These are phyloP conservation scores for Atethmia centrago DNA, from an alignment of 2,888 invertebrate genomes.

Conservation along the genomic window DNA sequence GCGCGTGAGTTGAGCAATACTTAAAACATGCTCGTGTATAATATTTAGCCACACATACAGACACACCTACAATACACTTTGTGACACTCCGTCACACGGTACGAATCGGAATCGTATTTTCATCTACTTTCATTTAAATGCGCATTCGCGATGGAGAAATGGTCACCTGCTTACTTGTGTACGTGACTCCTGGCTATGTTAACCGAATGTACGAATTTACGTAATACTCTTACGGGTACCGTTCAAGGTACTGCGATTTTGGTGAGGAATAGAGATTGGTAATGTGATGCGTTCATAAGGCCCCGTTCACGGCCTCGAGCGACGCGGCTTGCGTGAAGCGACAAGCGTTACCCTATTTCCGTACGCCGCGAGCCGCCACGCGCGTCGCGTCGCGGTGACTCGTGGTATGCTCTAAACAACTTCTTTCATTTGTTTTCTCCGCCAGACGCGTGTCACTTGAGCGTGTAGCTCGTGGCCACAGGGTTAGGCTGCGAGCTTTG, in stretches of 20 bases:
- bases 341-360: not conserved
- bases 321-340: not conserved
- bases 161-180: constrained; percentile 6
- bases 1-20: constrained; percentile 17
- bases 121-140: constrained; percentile 51
- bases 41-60: constrained; percentile 10
- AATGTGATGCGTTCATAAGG: constrained; percentile 13
- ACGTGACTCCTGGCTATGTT: constrained; percentile 17
- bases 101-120: constrained; percentile 49
- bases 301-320: not conserved
- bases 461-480: not conserved
- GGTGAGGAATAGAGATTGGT: constrained; percentile 23
- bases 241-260: constrained; percentile 24
- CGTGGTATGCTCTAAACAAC: not conserved
- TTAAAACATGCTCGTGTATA: constrained; percentile 10
- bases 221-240: constrained; percentile 31
- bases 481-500: not conserved
- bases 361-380: not conserved
- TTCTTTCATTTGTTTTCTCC: not conserved
- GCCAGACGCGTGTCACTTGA: not conserved
- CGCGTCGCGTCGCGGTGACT: not conserved
- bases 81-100: constrained; percentile 11
- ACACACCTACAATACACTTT: constrained; percentile 7
- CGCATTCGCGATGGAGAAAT: constrained; percentile 37
- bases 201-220: constrained; percentile 30